Evolutionary conservation across 2,888 invertebrate genomes (phyloP), one percentile per base, ranked within the genome.

Genomic region (Sturmia bella): DNA sequence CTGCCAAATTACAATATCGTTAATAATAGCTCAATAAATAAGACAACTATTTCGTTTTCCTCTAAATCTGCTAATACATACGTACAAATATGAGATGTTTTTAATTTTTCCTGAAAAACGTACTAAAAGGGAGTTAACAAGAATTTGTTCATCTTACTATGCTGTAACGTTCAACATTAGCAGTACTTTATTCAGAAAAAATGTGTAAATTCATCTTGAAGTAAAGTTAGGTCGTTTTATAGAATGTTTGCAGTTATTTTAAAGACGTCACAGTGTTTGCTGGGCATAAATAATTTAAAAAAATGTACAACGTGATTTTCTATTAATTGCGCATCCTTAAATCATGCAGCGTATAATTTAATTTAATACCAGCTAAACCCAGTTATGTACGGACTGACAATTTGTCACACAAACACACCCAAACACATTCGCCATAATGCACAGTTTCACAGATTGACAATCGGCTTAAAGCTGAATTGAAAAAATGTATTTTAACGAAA

Each of bases 311-410:
- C 43, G 43, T 45, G 21, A 74, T 19, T 21, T 37, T 13, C 17
- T 45, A 37, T 37, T 74, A 54, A 48, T 48, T 56, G 24, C 27
- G 9, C 32, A 68, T 39, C 52, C 59, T 76, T 37, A 61, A 76
- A 61, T 61, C 59, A 54, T 52, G 32, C 75, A 61, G 61, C 43
- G 61, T 54, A 61, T 32, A 76, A 68, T 61, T 68, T 61, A 37
- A 76, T 68, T 41, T 1, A 43, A 41, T 66, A 15, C 3, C 27
- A 32, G 27, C 57, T 32, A 50, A 57, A 66, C 37, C 17, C 56
- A 41, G 21, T 56, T 37, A 17, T 13, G 1, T 24, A 27, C 15
- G 11, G 4, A 57, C 24, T 21, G 0, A 24, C 54, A 56, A 3
- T 45, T 4, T 15, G 39, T 3, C 12, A 27, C 2, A 15, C 15